phyloP scores from a whole-genome alignment of 2,113 vertebrate species.

The Oreochromis niloticus region DNA sequence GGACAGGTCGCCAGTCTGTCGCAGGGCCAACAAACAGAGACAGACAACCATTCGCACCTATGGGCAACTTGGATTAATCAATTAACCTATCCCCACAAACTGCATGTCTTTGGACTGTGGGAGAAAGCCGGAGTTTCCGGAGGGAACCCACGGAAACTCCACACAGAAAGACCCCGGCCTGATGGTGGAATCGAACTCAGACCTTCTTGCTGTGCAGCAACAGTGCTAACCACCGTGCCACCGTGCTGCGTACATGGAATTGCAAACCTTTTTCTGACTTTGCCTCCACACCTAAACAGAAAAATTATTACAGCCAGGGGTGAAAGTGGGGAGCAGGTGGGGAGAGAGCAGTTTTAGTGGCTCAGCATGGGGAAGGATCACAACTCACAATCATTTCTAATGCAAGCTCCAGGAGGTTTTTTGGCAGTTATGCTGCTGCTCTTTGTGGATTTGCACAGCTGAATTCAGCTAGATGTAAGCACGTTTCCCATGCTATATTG shows the following conservation, averaged over 20 bases:
- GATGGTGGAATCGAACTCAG: too few species aligned
- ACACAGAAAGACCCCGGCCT: too few species aligned
- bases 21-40: background rate
- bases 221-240: too few species aligned
- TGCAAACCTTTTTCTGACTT: too few species aligned
- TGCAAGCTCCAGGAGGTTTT: background rate
- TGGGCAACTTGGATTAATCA: background rate
- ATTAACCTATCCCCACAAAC: background rate
- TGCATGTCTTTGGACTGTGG: background rate
- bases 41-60: background rate
- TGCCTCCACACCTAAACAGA: background rate
- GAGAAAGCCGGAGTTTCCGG: accelerated
- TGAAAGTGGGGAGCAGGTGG: background rate
- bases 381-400: background rate
- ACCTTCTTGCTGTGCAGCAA: too few species aligned
- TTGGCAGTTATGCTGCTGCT: background rate
- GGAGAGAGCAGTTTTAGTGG: background rate
- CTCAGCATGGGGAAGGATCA: background rate
- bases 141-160: background rate
- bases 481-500: background rate
- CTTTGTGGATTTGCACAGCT: background rate
- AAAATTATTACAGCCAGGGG: background rate
- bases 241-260: too few species aligned
- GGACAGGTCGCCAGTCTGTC: background rate
- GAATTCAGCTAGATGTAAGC: background rate